Conservation (phyloP, 2,113 vertebrate species). For the Aplodontia rufa region DNA sequence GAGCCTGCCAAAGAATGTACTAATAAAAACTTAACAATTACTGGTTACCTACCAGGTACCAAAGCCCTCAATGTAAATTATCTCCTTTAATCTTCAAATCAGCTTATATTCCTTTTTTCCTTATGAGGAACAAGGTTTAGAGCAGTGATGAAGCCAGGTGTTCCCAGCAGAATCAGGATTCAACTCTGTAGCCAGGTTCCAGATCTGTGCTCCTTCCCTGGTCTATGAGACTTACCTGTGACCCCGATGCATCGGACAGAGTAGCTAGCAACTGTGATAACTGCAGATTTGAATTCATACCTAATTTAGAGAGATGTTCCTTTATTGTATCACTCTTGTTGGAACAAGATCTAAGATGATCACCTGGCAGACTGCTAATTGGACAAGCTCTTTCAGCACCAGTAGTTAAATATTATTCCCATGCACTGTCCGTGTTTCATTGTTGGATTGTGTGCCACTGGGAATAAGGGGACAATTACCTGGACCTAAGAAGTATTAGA, state of each 20-base stretch:
- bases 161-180: neutral
- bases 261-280: neutral
- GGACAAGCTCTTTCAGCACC: neutral
- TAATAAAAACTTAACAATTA: neutral
- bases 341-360: neutral
- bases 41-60: neutral
- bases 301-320: neutral
- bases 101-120: neutral
- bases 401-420: neutral
- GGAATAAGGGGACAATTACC: neutral
- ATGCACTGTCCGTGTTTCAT: neutral
- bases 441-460: neutral
- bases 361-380: neutral
- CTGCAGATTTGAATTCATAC: neutral
- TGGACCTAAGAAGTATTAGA: neutral
- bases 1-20: neutral
- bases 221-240: neutral
- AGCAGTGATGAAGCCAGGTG: neutral
- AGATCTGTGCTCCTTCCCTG: neutral
- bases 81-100: neutral
- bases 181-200: neutral
- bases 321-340: neutral
- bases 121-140: neutral
- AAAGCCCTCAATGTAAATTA: neutral
- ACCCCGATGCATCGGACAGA: neutral